These are phyloP conservation scores for Agonopterix heracliana DNA, from an alignment of 2,888 invertebrate species.

Conservation along the genomic window DNA sequence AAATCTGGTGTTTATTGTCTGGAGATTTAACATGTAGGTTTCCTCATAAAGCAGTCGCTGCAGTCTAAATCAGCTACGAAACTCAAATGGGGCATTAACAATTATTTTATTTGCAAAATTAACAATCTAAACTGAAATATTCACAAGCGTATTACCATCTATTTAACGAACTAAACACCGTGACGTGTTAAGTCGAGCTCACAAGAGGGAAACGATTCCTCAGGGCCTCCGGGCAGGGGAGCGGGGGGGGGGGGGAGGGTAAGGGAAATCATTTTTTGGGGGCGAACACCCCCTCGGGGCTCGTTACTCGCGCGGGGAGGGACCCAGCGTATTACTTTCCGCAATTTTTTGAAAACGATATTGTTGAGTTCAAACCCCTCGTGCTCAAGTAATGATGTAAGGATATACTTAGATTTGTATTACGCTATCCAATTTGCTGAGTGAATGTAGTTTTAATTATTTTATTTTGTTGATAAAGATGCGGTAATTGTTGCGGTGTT, in stretches of 20 bases:
- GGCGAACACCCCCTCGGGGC: slow-evolving; percentile 25
- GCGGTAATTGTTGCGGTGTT: neutral
- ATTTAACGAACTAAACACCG: slow-evolving; percentile 36
- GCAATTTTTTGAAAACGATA: slow-evolving; percentile 49
- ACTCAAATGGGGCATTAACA: too few relatives aligned
- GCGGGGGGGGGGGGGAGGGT: neutral
- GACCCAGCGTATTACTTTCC: slow-evolving; percentile 21
- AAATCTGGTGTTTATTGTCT: too few relatives aligned
- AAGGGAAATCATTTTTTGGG: slow-evolving; percentile 33
- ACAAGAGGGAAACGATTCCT: slow-evolving; percentile 14
- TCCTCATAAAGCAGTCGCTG: too few relatives aligned
- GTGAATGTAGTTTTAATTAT: slow-evolving; percentile 27
- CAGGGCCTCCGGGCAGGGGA: slow-evolving; percentile 12
- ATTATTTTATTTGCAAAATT: too few relatives aligned
- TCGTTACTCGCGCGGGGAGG: slow-evolving; percentile 22
- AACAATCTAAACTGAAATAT: too few relatives aligned
- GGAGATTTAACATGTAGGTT: too few relatives aligned
- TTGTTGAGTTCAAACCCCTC: slow-evolving; percentile 25
- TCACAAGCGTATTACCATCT: slow-evolving; percentile 24
- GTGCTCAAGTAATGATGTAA: slow-evolving; percentile 29
- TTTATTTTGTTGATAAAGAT: slow-evolving; percentile 5
- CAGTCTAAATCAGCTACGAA: too few relatives aligned
- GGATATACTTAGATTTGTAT: slow-evolving; percentile 27
- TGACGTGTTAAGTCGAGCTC: slow-evolving; percentile 21
- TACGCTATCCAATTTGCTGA: slow-evolving; percentile 28